Base-by-base conservation (phyloP, 1,140 invertebrate species). In the Leptinotarsa undecemlineata region DNA sequence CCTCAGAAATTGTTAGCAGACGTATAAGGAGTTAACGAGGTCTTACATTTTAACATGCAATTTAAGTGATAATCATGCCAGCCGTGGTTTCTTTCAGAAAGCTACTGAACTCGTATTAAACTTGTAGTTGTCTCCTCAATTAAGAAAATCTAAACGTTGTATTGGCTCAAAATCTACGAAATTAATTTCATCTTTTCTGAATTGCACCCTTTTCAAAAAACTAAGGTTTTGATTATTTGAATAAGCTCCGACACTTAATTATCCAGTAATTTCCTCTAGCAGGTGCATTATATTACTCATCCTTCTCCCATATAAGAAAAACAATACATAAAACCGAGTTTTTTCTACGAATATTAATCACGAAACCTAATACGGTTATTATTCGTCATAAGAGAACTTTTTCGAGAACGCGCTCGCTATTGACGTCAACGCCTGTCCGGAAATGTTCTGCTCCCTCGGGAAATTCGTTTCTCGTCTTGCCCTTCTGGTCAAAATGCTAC, bases 351-450 rank as follows among this genome's bases (percentile, higher is more conserved):
- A 57, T 57, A 57, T 19, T 57, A 57, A 57, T 57, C 51, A 57
- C 4, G 51, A 57, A 57, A 57, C 51, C n/a, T 57, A 57, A 57
- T 57, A 19, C 51, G 13, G 51, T 57, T 57, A 57, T 57, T 57
- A 57, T n/a, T 57, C 51, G 51, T 57, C 51, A 57, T 57, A 57
- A 57, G 15, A 57, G 51, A 4, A 19, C 4, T 57, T 57, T 57
- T n/a, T 57, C 51, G 33, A n/a, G 4, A 17, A 57, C n/a, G n/a
- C n/a, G 51, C 51, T 57, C 6, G 51, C 51, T 57, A 15, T 57
- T 57, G 51, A 57, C 51, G 51, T 57, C 51, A 57, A 57, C 51
- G 51, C 51, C 51, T 57, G 51, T 57, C 51, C 51, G 51, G 51
- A 57, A 57, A 57, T 19, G 51, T 57, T 57, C 51, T 19, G 51